A percentile compares a stretch with the other conserved stretches of the same genome.
phyloP scores from a whole-genome alignment of 2,113 vertebrate species.

The Numida meleagris region DNA sequence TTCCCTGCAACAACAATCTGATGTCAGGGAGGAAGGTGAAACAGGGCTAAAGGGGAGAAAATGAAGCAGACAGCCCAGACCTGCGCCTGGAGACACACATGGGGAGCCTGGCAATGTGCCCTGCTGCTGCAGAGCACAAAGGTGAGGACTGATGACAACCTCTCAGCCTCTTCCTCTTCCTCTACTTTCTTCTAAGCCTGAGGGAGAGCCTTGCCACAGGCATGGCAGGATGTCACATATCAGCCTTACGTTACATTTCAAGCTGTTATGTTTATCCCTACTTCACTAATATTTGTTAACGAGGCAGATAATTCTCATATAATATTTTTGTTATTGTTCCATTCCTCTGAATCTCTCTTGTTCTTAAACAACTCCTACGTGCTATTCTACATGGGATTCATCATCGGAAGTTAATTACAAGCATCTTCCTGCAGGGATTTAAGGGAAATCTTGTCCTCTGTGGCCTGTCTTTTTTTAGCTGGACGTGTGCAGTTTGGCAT shows the following conservation, averaged over 20 bases:
- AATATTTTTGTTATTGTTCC: not conserved
- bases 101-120: not conserved
- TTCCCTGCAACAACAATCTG: not conserved
- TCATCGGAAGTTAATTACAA: not conserved
- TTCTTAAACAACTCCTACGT: not conserved
- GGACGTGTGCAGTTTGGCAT: not conserved
- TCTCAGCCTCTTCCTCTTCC: not conserved
- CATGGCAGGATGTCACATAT: not conserved
- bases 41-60: not conserved
- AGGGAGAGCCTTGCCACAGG: not conserved
- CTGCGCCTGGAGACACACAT: not conserved
- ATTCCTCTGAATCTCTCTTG: not conserved
- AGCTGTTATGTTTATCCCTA: not conserved
- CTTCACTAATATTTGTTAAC: not conserved
- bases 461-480: not conserved
- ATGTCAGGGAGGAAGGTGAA: not conserved
- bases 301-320: not conserved
- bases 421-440: not conserved
- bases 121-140: not conserved
- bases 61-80: not conserved
- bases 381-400: not conserved
- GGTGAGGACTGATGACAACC: not conserved
- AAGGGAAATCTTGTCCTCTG: not conserved
- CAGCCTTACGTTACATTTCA: not conserved
- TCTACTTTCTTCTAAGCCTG: not conserved